Evolutionary conservation across 64 coral and sea anemone genomes (phyloP).

Genomic region (Montipora efflorescens): DNA sequence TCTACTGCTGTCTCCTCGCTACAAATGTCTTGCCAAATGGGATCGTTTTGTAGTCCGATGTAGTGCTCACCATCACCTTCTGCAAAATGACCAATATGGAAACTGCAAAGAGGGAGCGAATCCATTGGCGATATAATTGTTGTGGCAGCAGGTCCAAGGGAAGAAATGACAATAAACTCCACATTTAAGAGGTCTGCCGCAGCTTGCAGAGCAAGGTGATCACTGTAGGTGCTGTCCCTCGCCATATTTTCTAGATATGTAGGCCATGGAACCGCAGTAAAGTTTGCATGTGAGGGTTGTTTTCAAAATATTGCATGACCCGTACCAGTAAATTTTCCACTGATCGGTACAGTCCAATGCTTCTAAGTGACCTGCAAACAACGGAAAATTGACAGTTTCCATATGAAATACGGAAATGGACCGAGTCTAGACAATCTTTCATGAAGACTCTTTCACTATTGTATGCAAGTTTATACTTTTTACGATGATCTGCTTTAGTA

Average conservation of each 20-base stretch:
- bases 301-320: slow-evolving; percentile 36
- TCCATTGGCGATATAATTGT: neutral
- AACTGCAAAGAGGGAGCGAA: slow-evolving; percentile 19
- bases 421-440: too few species aligned
- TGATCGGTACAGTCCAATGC: neutral
- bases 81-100: slow-evolving; percentile 32
- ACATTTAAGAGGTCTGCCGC: neutral
- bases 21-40: neutral
- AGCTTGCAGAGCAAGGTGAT: slow-evolving; percentile 20
- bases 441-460: too few species aligned
- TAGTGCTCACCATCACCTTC: slow-evolving; percentile 34
- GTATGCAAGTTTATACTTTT: too few species aligned
- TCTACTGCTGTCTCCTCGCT: too few species aligned
- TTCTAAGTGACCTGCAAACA: too few species aligned
- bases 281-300: slow-evolving; percentile 14
- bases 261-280: neutral
- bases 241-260: slow-evolving; percentile 13
- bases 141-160: slow-evolving; percentile 11
- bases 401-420: neutral
- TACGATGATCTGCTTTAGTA: too few species aligned
- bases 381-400: too few species aligned
- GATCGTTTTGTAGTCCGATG: slow-evolving; percentile 22
- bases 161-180: slow-evolving; percentile 17
- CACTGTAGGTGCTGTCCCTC: neutral
- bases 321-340: slow-evolving; percentile 6